Percentiles rank a stretch among this genome's conserved stretches.
These are phyloP conservation scores for Catostomus latipinnis DNA, from an alignment of 2,797 vertebrate genomes.

Conservation along the genomic window DNA sequence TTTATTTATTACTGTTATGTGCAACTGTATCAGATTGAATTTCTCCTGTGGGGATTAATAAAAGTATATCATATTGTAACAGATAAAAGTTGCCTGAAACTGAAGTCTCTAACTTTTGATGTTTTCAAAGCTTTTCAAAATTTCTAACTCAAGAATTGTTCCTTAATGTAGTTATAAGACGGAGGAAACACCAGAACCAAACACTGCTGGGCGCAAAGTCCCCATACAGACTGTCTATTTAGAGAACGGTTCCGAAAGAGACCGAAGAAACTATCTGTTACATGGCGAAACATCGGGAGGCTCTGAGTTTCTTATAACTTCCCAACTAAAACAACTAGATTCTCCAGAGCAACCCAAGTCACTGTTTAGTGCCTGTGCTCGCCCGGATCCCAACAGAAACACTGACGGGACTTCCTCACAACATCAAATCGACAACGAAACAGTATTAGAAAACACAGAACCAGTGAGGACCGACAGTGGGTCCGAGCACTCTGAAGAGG, in stretches of 20 bases:
- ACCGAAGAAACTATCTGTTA: constrained; percentile 76
- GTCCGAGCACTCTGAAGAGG: constrained; percentile 73
- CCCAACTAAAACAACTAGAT: constrained; percentile 77
- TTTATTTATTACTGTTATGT: no score
- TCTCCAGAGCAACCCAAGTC: constrained; percentile 79
- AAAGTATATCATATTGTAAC: no score
- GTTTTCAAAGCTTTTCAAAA: not conserved
- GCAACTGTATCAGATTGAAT: no score
- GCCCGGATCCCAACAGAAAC: constrained; percentile 52
- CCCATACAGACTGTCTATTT: constrained; percentile 84
- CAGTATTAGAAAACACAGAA: constrained; percentile 6
- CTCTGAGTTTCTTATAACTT: constrained; percentile 60
- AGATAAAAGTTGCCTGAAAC: constrained; percentile 58
- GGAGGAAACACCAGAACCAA: constrained; percentile 76
- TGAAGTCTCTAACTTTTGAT: constrained; percentile 50
- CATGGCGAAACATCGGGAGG: constrained; percentile 65
- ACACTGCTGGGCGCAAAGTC: constrained; percentile 81
- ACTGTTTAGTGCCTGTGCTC: constrained; percentile 81
- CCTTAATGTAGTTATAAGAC: constrained; percentile 62
- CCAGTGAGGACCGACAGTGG: not conserved
- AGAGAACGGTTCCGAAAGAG: constrained; percentile 80
- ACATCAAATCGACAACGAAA: not conserved
- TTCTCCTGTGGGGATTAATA: no score
- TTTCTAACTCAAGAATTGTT: not conserved
- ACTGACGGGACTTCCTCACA: constrained; percentile 8